Percentiles rank a stretch among this genome's conserved stretches.
Conservation (phyloP, 2,113 vertebrate genomes). For the Nematolebias whitei region DNA sequence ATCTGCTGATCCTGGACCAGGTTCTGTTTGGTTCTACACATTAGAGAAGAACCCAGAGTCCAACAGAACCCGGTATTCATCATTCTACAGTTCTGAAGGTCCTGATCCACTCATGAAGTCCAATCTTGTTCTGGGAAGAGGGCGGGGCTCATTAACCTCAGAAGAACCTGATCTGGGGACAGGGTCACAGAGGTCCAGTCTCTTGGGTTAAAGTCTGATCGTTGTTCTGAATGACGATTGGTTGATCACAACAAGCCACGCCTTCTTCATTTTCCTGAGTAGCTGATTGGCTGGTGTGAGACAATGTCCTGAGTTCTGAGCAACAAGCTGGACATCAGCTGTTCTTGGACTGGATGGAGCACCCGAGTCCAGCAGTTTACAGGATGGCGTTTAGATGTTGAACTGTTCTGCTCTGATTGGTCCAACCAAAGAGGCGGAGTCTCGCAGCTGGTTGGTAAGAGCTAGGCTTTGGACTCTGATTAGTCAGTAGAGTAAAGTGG, state of each 20-base stretch:
- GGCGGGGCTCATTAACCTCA: slow-evolving; percentile 5
- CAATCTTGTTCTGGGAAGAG: background rate
- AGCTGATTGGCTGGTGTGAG: background rate
- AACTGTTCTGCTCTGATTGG: background rate
- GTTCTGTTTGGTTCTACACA: no score
- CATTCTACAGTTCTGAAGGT: no score
- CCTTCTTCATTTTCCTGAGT: slow-evolving; percentile 31
- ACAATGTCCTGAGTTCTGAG: slow-evolving; percentile 2
- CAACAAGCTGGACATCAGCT: background rate
- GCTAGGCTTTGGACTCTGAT: background rate
- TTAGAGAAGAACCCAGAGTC: no score
- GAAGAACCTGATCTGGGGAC: background rate
- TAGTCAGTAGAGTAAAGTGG: slow-evolving; percentile 72
- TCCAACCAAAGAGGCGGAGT: no score
- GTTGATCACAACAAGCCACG: background rate
- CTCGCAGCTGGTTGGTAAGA: background rate
- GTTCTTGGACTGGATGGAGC: slow-evolving; percentile 10
- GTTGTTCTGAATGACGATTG: slow-evolving; percentile 5
- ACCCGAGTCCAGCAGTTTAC: background rate
- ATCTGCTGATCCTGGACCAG: background rate
- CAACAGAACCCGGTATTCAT: background rate
- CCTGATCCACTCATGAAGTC: slow-evolving; percentile 1
- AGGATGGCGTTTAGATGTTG: background rate
- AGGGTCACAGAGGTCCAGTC: no score
- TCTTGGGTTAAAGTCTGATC: no score